These are phyloP conservation scores for Andrena flavipes DNA, from an alignment of 2,888 invertebrate genomes.

Conservation along the genomic window DNA sequence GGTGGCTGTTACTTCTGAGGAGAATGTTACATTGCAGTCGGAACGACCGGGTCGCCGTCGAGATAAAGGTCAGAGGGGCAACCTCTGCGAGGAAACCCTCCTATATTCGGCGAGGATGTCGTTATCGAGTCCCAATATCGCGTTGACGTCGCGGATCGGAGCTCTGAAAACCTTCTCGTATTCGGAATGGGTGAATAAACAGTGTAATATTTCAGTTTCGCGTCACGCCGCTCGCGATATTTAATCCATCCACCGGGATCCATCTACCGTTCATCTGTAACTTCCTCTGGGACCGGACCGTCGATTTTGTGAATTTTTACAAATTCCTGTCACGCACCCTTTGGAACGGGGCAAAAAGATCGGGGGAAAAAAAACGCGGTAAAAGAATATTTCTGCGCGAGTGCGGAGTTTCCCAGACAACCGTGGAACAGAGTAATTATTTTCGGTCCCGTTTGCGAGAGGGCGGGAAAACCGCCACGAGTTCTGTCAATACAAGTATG, in stretches of 20 bases:
- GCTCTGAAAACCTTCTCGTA: not conserved
- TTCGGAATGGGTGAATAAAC: not conserved
- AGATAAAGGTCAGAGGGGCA: slow-evolving; percentile 46
- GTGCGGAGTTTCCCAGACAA: slow-evolving; percentile 16
- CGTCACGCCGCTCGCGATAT: slow-evolving; percentile 3
- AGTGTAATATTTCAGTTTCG: not conserved
- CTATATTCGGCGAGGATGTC: not conserved
- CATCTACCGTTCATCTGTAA: not conserved
- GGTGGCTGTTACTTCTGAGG: slow-evolving; percentile 65
- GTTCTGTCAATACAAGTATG: slow-evolving; percentile 40
- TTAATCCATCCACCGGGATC: slow-evolving; percentile 20
- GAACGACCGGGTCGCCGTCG: slow-evolving; percentile 21
- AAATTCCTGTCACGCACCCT: slow-evolving; percentile 1
- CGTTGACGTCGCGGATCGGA: not conserved
- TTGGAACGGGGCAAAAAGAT: not conserved
- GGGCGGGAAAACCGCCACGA: slow-evolving; percentile 12
- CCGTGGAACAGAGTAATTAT: slow-evolving; percentile 48
- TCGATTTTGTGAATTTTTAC: slow-evolving; percentile 27
- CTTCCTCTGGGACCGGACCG: not conserved
- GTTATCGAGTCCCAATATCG: not conserved
- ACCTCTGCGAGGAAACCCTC: slow-evolving; percentile 6
- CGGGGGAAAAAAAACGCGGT: not conserved
- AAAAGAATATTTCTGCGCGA: slow-evolving; percentile 16
- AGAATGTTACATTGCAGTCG: slow-evolving; percentile 40
- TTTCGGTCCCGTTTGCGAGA: not conserved